Percentiles rank a stretch among this genome's conserved stretches.
These are phyloP conservation scores for Bombus balteatus DNA, from an alignment of 1,140 invertebrate species.

Conservation along the genomic window DNA sequence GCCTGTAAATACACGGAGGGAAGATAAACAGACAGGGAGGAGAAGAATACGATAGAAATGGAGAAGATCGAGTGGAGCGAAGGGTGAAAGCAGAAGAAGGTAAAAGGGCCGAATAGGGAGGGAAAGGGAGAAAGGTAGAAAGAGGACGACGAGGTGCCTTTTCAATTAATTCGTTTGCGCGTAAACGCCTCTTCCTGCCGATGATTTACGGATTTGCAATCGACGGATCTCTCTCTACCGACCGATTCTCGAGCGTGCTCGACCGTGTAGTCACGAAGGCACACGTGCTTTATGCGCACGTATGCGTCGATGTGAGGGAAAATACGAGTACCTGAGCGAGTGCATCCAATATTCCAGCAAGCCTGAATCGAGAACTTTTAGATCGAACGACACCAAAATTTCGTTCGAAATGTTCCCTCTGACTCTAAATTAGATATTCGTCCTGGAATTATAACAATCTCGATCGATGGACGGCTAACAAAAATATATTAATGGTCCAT, in stretches of 20 bases:
- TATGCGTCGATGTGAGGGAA: conserved; percentile 20
- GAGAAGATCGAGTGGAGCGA: conserved; percentile 13
- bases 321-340: conserved; percentile 43
- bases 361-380: background rate
- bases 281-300: conserved; percentile 17
- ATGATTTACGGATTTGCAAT: conserved; percentile 69
- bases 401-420: background rate
- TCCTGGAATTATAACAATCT: background rate
- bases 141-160: conserved; percentile 37
- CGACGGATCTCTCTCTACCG: conserved; percentile 33
- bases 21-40: conserved; percentile 8
- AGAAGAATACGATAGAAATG: conserved; percentile 4
- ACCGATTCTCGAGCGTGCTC: conserved; percentile 33
- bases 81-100: conserved; percentile 27
- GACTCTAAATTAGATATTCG: background rate
- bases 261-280: conserved; percentile 33
- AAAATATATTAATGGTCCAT: background rate
- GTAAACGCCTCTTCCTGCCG: conserved; percentile 66
- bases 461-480: background rate
- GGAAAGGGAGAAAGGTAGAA: conserved; percentile 14
- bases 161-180: conserved; percentile 71
- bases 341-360: background rate
- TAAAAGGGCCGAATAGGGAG: conserved; percentile 3
- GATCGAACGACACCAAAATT: background rate
- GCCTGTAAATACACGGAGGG: background rate